Conservation (phyloP, 2,888 invertebrate genomes). For the Oscheius sp. region DNA sequence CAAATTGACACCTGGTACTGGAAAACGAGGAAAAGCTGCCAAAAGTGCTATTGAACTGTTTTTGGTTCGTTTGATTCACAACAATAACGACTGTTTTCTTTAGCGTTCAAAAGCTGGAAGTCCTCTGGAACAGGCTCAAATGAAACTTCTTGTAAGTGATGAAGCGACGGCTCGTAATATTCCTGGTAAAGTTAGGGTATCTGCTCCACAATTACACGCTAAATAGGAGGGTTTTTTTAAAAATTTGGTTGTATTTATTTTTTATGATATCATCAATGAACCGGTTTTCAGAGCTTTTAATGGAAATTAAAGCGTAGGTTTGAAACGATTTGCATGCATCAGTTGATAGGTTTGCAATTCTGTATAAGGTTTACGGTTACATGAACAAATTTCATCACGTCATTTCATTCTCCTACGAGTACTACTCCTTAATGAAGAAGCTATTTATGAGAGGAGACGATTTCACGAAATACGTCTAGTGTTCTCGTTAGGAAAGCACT, state of each 20-base stretch:
- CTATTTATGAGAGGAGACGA: not conserved
- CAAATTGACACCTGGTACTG: conserved; percentile 91
- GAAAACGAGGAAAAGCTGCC: conserved; percentile 92
- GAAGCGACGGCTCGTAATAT: conserved; percentile 90
- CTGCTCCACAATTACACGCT: conserved; percentile 49
- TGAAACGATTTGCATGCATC: not conserved
- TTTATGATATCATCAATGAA: too few relatives aligned
- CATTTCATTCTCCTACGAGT: not conserved
- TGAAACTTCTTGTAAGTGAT: conserved; percentile 90
- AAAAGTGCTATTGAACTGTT: conserved; percentile 90
- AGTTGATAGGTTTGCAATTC: not conserved
- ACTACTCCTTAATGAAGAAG: not conserved
- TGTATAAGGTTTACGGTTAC: not conserved
- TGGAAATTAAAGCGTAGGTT: conserved; percentile 7
- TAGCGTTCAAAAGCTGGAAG: conserved; percentile 79
- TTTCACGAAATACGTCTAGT: not conserved
- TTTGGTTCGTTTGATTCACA: conserved; percentile 73
- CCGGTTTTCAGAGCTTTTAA: not conserved
- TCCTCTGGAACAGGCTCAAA: conserved; percentile 84
- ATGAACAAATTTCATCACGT: conserved; percentile 6
- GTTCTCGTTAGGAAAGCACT: not conserved
- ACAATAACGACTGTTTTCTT: conserved; percentile 33
- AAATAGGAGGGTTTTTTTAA: conserved; percentile 20
- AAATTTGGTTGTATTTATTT: not conserved
- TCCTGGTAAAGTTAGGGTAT: conserved; percentile 84